Conservation (phyloP, 2,797 vertebrate genomes). For the Sebastes miniatus region DNA sequence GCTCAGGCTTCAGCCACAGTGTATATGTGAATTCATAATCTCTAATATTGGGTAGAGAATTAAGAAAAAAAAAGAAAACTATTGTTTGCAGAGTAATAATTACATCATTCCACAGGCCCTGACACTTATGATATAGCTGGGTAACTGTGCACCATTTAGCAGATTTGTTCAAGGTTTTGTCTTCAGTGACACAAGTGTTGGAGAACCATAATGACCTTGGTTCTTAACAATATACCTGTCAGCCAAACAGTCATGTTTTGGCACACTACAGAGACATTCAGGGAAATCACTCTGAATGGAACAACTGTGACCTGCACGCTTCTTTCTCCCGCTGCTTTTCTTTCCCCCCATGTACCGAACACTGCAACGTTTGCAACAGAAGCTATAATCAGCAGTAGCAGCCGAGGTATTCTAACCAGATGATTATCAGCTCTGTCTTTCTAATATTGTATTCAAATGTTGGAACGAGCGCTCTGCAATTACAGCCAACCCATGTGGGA, state of each 20-base stretch:
- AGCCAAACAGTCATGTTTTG: neutral
- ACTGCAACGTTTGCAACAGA: neutral
- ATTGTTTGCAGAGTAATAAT: neutral
- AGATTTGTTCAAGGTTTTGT: neutral
- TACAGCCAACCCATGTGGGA: constrained; percentile 8
- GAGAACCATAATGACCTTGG: neutral
- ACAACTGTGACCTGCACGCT: neutral
- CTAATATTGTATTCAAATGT: constrained; percentile 28
- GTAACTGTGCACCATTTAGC: neutral
- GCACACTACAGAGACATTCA: neutral
- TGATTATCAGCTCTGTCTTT: constrained; percentile 34
- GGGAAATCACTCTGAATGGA: neutral
- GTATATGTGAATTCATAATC: neutral
- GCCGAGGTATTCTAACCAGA: neutral
- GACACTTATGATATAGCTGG: neutral
- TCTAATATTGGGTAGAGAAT: neutral
- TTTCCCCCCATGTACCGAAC: neutral
- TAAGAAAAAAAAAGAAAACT: neutral
- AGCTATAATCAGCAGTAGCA: constrained; percentile 16
- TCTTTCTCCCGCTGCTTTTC: constrained; percentile 6
- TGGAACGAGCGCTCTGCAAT: constrained; percentile 20
- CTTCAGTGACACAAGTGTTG: neutral
- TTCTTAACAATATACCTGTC: neutral
- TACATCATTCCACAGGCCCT: neutral
- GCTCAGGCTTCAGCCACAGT: neutral